Percentiles rank a stretch among this genome's conserved stretches.
Conservation (phyloP, 2,797 vertebrate genomes). For the Chelmon rostratus region DNA sequence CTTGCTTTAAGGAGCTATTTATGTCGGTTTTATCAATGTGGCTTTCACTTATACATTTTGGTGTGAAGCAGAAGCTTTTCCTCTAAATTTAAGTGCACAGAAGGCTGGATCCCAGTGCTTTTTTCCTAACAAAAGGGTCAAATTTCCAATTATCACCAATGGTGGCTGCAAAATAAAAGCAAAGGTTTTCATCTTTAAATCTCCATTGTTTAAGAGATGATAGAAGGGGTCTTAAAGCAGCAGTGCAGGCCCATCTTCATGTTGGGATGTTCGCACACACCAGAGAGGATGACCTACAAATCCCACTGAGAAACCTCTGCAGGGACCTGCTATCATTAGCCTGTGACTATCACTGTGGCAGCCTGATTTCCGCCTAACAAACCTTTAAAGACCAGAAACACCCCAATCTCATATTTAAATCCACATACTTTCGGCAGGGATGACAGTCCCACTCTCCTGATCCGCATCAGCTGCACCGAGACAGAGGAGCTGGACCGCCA, state of each 20-base stretch:
- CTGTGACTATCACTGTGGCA: neutral
- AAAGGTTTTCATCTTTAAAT: neutral
- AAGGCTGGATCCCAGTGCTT: neutral
- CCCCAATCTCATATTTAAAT: neutral
- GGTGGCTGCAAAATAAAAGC: neutral
- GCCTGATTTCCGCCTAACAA: neutral
- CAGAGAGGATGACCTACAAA: slow-evolving; percentile 49
- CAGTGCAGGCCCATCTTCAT: slow-evolving; percentile 35
- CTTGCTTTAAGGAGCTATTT: neutral
- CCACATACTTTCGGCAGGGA: slow-evolving; percentile 92
- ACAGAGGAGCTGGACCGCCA: slow-evolving; percentile 81
- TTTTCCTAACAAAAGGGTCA: neutral
- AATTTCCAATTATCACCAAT: neutral
- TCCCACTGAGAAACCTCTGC: slow-evolving; percentile 5
- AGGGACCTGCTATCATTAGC: slow-evolving; percentile 15
- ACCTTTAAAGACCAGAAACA: neutral
- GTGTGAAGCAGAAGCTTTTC: neutral
- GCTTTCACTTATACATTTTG: neutral
- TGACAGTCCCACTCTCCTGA: slow-evolving; percentile 88
- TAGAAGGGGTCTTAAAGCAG: slow-evolving; percentile 10
- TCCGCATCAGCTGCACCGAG: slow-evolving; percentile 78
- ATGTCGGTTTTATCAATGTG: neutral
- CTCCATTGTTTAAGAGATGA: neutral
- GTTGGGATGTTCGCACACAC: slow-evolving; percentile 4
- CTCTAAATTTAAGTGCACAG: neutral